Evolutionary conservation across 1,140 invertebrate genomes (phyloP).

Genomic region (Sinella curviseta): DNA sequence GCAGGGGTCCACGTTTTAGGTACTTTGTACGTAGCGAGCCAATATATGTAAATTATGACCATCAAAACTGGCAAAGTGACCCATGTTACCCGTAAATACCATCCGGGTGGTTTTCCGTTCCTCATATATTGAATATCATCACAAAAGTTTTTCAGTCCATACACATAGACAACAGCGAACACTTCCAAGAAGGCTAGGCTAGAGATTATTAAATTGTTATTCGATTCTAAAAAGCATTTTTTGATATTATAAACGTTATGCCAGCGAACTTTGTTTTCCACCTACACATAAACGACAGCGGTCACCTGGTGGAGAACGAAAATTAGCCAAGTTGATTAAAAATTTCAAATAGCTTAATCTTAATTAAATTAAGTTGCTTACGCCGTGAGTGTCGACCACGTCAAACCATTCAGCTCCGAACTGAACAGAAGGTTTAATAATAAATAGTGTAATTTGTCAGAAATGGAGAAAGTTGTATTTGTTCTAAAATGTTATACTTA

Average conservation of each 20-base stretch:
- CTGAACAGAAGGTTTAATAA: neutral
- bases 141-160: slow-evolving; percentile 9
- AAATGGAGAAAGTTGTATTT: neutral
- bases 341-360: too few relatives aligned
- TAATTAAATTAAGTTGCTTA: too few relatives aligned
- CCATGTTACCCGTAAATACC: slow-evolving; percentile 12
- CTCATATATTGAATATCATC: slow-evolving; percentile 10
- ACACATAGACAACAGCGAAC: neutral
- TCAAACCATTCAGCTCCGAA: slow-evolving; percentile 15
- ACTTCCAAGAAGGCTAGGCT: neutral
- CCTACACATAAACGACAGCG: neutral
- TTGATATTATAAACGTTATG: neutral
- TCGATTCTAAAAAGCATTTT: too few relatives aligned
- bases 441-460: neutral
- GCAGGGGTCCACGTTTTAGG: neutral
- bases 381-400: neutral
- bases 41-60: neutral
- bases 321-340: too few relatives aligned
- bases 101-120: neutral
- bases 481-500: neutral
- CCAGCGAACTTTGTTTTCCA: neutral
- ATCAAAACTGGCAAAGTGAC: neutral
- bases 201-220: too few relatives aligned
- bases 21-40: neutral
- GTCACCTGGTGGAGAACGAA: too few relatives aligned